Percentiles rank a stretch among this genome's conserved stretches.
Evolutionary conservation across 2,797 vertebrate species (phyloP).

Genomic region (Clarias pachynema): DNA sequence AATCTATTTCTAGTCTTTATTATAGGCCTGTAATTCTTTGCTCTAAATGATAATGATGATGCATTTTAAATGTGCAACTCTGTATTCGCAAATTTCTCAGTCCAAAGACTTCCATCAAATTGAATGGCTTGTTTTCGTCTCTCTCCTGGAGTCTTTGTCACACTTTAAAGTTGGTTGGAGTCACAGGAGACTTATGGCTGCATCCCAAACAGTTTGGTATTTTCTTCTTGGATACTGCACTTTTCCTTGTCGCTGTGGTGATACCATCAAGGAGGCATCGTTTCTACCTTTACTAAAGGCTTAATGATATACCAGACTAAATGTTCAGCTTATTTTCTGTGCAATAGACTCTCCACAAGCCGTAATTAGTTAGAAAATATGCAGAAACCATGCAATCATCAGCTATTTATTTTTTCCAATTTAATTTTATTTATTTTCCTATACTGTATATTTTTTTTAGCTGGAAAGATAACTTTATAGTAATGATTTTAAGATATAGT

Average conservation of each 20-base stretch:
- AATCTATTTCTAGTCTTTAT: neutral
- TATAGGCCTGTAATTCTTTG: neutral
- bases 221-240: neutral
- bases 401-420: no score
- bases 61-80: neutral
- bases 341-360: no score
- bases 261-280: neutral
- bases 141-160: neutral
- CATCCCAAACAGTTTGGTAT: conserved; percentile 8
- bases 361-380: no score
- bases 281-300: neutral
- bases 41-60: neutral
- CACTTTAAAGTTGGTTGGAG: neutral
- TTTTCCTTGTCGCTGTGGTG: neutral
- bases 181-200: conserved; percentile 7
- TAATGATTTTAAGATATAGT: neutral
- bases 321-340: no score
- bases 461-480: neutral
- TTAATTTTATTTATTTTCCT: no score
- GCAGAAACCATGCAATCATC: no score
- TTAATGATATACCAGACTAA: no score
- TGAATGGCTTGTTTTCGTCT: neutral
- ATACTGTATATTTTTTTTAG: neutral
- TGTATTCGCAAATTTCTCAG: neutral
- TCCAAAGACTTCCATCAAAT: neutral